Evolutionary conservation across 2,797 vertebrate species (phyloP).

Genomic region (Oceanodroma leucorhoa): DNA sequence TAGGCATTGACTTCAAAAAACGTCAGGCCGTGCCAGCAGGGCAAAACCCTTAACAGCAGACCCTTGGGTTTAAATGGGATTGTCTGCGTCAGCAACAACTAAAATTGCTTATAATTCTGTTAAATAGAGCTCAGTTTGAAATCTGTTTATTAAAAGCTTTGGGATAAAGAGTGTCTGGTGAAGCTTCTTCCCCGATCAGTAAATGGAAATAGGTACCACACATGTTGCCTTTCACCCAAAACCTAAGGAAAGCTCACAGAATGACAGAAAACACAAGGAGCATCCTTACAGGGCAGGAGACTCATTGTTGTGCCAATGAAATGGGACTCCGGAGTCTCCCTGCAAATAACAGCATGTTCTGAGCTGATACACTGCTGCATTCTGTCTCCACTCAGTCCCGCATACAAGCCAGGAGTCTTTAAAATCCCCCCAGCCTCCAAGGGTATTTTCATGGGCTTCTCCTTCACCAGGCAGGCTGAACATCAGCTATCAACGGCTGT

Average conservation of each 20-base stretch:
- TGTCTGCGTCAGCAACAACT: neutral
- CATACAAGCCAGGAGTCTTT: neutral
- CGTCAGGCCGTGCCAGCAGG: neutral
- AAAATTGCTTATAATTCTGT: neutral
- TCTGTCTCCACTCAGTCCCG: neutral
- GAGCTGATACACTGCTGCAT: neutral
- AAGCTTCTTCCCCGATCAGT: neutral
- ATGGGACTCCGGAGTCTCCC: neutral
- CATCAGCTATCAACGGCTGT: neutral
- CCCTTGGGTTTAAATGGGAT: neutral
- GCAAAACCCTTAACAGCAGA: neutral
- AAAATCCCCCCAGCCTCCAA: neutral
- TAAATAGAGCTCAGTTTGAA: neutral
- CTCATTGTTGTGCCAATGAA: neutral
- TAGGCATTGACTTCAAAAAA: neutral
- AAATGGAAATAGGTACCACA: neutral
- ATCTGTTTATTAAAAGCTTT: neutral
- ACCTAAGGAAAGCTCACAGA: neutral
- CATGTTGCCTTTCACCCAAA: neutral
- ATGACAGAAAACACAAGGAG: neutral
- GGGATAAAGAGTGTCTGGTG: neutral
- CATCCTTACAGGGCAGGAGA: neutral
- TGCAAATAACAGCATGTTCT: neutral
- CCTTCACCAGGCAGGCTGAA: neutral
- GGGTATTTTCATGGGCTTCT: neutral